These are phyloP conservation scores for Aquatica leii DNA, from an alignment of 2,888 invertebrate species.

Conservation along the genomic window DNA sequence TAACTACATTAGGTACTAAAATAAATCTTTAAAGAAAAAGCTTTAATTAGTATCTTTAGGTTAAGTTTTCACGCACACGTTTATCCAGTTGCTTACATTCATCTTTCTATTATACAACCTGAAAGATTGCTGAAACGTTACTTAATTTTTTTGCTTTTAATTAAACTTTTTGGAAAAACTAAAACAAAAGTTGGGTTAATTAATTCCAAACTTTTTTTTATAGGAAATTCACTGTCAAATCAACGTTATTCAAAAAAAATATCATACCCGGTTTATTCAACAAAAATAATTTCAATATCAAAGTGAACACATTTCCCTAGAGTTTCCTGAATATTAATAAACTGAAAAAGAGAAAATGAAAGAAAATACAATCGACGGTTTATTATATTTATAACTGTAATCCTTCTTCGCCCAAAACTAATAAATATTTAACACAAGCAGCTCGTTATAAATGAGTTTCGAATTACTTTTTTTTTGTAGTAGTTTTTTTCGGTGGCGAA, in stretches of 20 bases:
- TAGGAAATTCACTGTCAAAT: slow-evolving; percentile 18
- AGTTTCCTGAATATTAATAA: slow-evolving; percentile 31
- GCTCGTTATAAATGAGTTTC: slow-evolving; percentile 27
- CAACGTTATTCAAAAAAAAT: slow-evolving; percentile 19
- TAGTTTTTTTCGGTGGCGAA: not conserved
- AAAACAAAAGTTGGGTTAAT: no score
- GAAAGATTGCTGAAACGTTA: no score
- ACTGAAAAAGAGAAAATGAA: slow-evolving; percentile 30
- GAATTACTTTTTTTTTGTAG: slow-evolving; percentile 24
- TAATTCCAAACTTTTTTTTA: no score
- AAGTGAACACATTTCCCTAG: slow-evolving; percentile 23
- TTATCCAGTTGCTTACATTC: no score
- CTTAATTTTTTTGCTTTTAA: no score
- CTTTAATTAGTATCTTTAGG: no score
- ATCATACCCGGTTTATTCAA: slow-evolving; percentile 18
- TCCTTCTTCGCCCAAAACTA: slow-evolving; percentile 24
- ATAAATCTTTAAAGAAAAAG: no score
- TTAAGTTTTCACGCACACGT: no score
- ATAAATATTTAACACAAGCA: slow-evolving; percentile 34
- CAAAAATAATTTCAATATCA: slow-evolving; percentile 24
- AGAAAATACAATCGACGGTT: slow-evolving; percentile 28
- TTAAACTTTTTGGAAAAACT: no score
- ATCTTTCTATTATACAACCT: no score
- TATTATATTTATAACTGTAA: slow-evolving; percentile 34
- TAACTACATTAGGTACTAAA: no score